Percentiles rank a stretch among this genome's conserved stretches.
phyloP scores from a whole-genome alignment of 2,888 invertebrate genomes.

The Drosophila sordidapex region DNA sequence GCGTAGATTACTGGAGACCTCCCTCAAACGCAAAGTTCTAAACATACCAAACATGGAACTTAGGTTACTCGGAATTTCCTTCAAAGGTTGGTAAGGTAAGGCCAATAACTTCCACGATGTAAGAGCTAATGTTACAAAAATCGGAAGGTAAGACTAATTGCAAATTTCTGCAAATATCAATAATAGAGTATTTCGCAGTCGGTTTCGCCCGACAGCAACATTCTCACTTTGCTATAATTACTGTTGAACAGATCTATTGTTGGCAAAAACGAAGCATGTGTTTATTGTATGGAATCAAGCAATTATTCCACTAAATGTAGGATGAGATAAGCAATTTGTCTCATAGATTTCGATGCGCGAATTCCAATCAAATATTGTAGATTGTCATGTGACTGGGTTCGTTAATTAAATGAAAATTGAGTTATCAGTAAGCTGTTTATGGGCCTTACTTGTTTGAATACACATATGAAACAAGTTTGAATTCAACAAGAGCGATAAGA shows the following conservation, averaged over 20 bases:
- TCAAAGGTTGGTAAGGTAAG: background rate
- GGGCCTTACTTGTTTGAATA: conserved; percentile 24
- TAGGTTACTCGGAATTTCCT: background rate
- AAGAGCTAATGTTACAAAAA: background rate
- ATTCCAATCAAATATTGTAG: background rate
- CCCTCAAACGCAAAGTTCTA: background rate
- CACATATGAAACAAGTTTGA: conserved; percentile 20
- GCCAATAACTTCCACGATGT: background rate
- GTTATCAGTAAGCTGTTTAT: conserved; percentile 36
- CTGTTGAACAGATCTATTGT: background rate
- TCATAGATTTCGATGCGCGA: background rate
- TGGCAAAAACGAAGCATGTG: background rate
- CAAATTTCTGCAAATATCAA: background rate
- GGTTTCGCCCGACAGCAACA: background rate
- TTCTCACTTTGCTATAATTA: background rate
- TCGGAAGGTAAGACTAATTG: background rate
- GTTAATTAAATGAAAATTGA: conserved; percentile 46
- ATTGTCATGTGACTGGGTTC: conserved; percentile 9
- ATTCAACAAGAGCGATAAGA: conserved; percentile 46
- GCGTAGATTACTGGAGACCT: background rate
- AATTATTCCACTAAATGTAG: background rate
- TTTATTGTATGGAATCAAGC: background rate
- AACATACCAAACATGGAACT: background rate
- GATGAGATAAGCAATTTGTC: background rate
- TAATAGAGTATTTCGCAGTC: background rate